Conservation (phyloP, 2,888 invertebrate genomes). For the Acrobasis suavella region DNA sequence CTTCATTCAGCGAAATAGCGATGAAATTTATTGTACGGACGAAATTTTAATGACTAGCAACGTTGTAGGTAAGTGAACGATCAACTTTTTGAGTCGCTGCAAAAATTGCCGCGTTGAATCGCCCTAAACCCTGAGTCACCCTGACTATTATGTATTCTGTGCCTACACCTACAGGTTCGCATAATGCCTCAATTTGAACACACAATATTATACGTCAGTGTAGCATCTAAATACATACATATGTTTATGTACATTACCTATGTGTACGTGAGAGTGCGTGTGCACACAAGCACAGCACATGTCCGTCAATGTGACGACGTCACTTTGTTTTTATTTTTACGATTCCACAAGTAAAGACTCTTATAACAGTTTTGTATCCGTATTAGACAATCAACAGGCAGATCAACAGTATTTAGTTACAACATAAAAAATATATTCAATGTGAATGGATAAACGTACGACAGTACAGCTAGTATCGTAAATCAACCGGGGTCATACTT, state of each 20-base stretch:
- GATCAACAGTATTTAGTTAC: slow-evolving; percentile 29
- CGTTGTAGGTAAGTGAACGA: too few species aligned
- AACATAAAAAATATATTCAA: slow-evolving; percentile 19
- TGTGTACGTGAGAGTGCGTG: slow-evolving; percentile 32
- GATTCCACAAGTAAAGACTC: slow-evolving; percentile 31
- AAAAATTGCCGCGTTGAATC: slow-evolving; percentile 36
- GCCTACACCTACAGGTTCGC: slow-evolving; percentile 33
- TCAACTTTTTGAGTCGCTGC: not conserved
- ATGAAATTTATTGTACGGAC: too few species aligned
- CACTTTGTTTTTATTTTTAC: slow-evolving; percentile 42
- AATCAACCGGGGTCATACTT: slow-evolving; percentile 79
- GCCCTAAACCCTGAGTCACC: slow-evolving; percentile 34
- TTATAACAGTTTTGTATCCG: slow-evolving; percentile 28
- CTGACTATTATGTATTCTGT: too few species aligned
- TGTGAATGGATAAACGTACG: slow-evolving; percentile 41
- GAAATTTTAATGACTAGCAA: too few species aligned
- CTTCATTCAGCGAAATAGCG: too few species aligned
- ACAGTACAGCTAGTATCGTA: slow-evolving; percentile 64
- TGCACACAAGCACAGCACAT: slow-evolving; percentile 31
- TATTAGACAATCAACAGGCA: slow-evolving; percentile 52
- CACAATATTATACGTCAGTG: slow-evolving; percentile 36
- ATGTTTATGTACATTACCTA: slow-evolving; percentile 28
- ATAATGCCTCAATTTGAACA: slow-evolving; percentile 46
- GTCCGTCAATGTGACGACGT: slow-evolving; percentile 36
- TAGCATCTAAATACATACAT: not conserved